These are phyloP conservation scores for Capitulum mitella DNA, from an alignment of 2,888 invertebrate species.

Conservation along the genomic window DNA sequence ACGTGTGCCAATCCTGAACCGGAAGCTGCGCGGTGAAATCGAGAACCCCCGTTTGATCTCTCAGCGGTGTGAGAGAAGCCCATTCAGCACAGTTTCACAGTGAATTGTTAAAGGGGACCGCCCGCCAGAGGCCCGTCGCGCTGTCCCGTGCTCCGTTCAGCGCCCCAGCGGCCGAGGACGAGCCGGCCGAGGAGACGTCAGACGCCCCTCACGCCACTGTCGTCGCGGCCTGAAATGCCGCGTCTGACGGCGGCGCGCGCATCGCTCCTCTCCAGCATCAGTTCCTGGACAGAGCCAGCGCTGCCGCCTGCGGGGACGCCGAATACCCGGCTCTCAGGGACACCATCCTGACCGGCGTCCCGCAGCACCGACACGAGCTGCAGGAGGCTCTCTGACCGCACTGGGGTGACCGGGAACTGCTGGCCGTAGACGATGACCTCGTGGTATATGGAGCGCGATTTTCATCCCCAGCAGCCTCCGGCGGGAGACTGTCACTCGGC, in stretches of 20 bases:
- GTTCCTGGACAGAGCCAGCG: background rate
- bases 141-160: background rate
- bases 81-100: background rate
- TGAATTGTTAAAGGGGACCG: background rate
- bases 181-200: background rate
- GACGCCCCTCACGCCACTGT: background rate
- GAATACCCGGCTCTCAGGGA: background rate
- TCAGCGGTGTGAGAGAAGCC: background rate
- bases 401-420: constrained; percentile 20
- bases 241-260: background rate
- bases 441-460: constrained; percentile 35
- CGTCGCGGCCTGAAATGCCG: background rate
- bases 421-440: constrained; percentile 30
- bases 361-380: background rate
- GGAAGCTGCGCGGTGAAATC: background rate
- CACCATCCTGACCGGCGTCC: background rate
- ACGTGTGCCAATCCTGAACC: background rate
- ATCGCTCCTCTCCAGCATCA: background rate
- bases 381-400: background rate
- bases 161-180: background rate
- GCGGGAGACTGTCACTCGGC: constrained; percentile 28
- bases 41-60: background rate
- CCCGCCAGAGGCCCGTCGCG: background rate
- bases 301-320: background rate
- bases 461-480: constrained; percentile 30